Percentiles rank a stretch among this genome's conserved stretches.
Evolutionary conservation across 1,140 invertebrate species (phyloP).

Genomic region (Hetaerina americana): DNA sequence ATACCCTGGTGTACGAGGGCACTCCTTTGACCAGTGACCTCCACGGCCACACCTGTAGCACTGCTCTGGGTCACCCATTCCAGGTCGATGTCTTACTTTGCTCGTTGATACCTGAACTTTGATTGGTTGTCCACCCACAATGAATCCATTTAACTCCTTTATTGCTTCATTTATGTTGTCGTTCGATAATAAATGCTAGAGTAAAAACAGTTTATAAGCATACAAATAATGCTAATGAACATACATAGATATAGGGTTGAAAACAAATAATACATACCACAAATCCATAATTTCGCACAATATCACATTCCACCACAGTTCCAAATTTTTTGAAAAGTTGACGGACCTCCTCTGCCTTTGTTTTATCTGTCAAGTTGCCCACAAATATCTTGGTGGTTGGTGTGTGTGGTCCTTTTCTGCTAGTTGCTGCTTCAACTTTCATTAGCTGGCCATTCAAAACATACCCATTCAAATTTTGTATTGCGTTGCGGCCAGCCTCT

Average conservation of each 20-base stretch:
- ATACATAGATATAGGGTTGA: slow-evolving; percentile 2
- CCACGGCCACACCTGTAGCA: slow-evolving; percentile 84
- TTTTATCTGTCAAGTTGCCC: slow-evolving; percentile 78
- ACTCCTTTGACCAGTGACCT: slow-evolving; percentile 91
- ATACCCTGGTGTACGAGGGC: slow-evolving; percentile 41
- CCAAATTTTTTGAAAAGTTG: slow-evolving; percentile 77
- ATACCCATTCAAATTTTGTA: slow-evolving; percentile 80
- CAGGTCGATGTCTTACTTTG: slow-evolving; percentile 78
- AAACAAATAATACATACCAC: slow-evolving; percentile 34
- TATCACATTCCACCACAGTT: slow-evolving; percentile 80
- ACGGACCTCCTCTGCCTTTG: slow-evolving; percentile 72
- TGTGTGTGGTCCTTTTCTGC: slow-evolving; percentile 67
- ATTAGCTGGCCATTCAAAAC: slow-evolving; percentile 75
- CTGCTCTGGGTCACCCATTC: slow-evolving; percentile 89
- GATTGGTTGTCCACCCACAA: slow-evolving; percentile 73
- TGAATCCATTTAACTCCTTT: slow-evolving; percentile 65
- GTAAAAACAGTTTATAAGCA: background rate
- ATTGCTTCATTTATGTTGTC: slow-evolving; percentile 73
- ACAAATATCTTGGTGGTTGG: slow-evolving; percentile 83
- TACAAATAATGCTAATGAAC: background rate
- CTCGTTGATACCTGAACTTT: slow-evolving; percentile 84
- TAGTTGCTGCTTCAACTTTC: slow-evolving; percentile 82
- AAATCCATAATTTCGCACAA: slow-evolving; percentile 84
- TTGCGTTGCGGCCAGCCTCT: slow-evolving; percentile 77
- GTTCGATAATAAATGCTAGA: slow-evolving; percentile 57